Evolutionary conservation across 2,888 invertebrate genomes (phyloP).

Genomic region (Eristalis tenax): DNA sequence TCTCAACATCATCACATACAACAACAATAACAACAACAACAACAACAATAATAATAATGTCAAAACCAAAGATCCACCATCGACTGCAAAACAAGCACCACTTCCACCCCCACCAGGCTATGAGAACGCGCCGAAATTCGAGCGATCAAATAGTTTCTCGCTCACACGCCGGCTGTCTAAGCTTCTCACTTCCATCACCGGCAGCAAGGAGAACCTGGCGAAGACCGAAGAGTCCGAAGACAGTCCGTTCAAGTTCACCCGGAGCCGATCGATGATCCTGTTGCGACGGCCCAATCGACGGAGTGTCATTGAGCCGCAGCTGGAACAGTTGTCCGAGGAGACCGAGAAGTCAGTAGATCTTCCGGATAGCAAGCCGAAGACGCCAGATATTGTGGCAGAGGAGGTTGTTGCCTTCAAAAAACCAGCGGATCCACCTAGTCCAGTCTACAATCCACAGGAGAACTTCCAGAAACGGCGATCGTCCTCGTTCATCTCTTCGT

Average conservation of each 20-base stretch:
- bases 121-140: conserved; percentile 77
- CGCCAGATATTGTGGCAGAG: conserved; percentile 50
- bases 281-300: conserved; percentile 79
- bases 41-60: conserved; percentile 52
- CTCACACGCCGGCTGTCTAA: conserved; percentile 79
- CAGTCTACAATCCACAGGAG: conserved; percentile 75
- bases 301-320: conserved; percentile 79
- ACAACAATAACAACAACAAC: conserved; percentile 16
- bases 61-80: conserved; percentile 44
- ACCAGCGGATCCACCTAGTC: conserved; percentile 46
- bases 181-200: conserved; percentile 78
- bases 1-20: conserved; percentile 9
- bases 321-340: conserved; percentile 80
- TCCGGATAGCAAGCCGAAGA: conserved; percentile 73
- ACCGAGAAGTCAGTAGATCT: conserved; percentile 77
- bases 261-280: conserved; percentile 80
- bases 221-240: conserved; percentile 73
- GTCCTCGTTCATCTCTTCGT: conserved; percentile 77
- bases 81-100: conserved; percentile 8
- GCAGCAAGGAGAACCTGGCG: conserved; percentile 80
- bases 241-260: conserved; percentile 77
- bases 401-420: conserved; percentile 66
- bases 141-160: conserved; percentile 80
- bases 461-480: conserved; percentile 78
- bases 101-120: conserved; percentile 58